phyloP scores from a whole-genome alignment of 2,113 vertebrate species.

The Etheostoma cragini region DNA sequence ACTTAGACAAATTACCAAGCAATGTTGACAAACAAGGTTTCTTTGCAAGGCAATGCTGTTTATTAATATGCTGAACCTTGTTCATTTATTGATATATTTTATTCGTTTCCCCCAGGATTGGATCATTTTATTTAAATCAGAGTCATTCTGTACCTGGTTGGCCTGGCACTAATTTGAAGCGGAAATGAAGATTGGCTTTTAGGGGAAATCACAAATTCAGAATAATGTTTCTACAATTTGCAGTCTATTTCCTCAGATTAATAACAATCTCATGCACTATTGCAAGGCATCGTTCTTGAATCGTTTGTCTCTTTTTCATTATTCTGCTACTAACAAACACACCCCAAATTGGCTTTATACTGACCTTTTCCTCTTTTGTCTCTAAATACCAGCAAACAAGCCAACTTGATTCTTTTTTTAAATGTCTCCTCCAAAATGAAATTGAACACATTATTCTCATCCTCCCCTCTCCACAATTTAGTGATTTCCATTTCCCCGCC shows the following conservation, averaged over 20 bases:
- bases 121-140: constrained; percentile 33
- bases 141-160: constrained; percentile 34
- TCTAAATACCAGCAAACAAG: constrained; percentile 39
- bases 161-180: constrained; percentile 42
- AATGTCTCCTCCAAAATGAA: constrained; percentile 20
- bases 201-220: constrained; percentile 52
- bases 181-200: constrained; percentile 54
- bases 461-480: constrained; percentile 80
- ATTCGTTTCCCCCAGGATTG: background rate
- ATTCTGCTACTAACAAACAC: constrained; percentile 9
- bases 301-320: background rate
- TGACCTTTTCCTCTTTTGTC: constrained; percentile 20
- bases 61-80: constrained; percentile 56
- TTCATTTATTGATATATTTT: constrained; percentile 57
- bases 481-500: constrained; percentile 91
- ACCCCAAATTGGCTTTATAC: constrained; percentile 18
- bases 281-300: constrained; percentile 4
- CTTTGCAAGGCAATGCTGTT: constrained; percentile 53
- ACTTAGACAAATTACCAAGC: constrained; percentile 62
- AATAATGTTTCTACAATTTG: constrained; percentile 49
- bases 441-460: constrained; percentile 21
- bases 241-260: constrained; percentile 35
- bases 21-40: constrained; percentile 69
- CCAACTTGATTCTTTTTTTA: background rate
- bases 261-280: constrained; percentile 25